Conservation (phyloP, 1,140 invertebrate species). For the Theocolax elegans region DNA sequence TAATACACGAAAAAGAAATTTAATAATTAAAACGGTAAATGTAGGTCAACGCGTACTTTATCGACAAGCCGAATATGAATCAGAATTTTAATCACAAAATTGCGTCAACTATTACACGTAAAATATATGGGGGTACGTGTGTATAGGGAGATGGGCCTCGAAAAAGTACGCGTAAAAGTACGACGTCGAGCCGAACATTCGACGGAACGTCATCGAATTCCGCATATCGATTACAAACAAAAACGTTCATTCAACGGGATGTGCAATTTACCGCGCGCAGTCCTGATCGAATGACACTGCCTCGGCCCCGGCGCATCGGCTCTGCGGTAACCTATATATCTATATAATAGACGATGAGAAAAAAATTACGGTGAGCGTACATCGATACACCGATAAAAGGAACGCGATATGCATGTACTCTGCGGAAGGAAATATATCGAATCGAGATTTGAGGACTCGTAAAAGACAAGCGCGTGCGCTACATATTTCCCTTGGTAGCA, state of each 20-base stretch:
- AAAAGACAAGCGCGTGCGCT: neutral
- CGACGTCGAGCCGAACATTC: neutral
- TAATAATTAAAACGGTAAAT: too few relatives aligned
- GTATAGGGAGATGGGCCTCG: too few relatives aligned
- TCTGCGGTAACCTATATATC: too few relatives aligned
- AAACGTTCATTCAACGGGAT: neutral
- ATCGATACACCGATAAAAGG: neutral
- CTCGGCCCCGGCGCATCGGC: neutral
- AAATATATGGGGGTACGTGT: too few relatives aligned
- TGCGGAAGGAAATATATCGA: neutral
- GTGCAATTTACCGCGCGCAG: constrained; percentile 8
- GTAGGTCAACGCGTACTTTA: too few relatives aligned
- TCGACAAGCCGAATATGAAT: too few relatives aligned
- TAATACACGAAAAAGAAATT: too few relatives aligned
- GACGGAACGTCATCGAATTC: neutral
- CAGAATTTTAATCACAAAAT: too few relatives aligned
- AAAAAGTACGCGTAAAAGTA: neutral
- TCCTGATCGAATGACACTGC: neutral
- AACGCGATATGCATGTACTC: neutral
- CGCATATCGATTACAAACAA: constrained; percentile 2
- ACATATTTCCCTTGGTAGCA: constrained; percentile 2
- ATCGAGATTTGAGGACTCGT: constrained; percentile 10
- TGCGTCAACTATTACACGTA: too few relatives aligned
- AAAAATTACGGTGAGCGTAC: neutral
- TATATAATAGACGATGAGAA: neutral